Conservation (phyloP, 2,797 vertebrate species). For the Onychomys arenicola region DNA sequence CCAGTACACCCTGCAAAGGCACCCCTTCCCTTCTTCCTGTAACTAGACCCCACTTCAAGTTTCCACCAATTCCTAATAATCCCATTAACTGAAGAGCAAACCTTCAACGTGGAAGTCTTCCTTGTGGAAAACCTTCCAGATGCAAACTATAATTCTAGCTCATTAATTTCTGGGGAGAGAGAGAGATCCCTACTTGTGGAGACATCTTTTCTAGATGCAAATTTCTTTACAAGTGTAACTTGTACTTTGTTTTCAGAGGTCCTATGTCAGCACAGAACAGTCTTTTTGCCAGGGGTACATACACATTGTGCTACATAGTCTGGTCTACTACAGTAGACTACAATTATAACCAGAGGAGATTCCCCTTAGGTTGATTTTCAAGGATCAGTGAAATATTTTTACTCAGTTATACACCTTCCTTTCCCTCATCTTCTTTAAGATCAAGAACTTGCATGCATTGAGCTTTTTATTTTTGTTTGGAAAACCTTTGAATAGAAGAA, state of each 20-base stretch:
- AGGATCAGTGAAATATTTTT: slow-evolving; percentile 33
- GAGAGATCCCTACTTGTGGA: neutral
- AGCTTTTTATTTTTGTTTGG: neutral
- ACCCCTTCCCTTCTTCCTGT: neutral
- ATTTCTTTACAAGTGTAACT: neutral
- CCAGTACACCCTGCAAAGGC: neutral
- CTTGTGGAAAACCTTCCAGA: neutral
- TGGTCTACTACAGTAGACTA: neutral
- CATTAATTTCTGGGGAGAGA: neutral
- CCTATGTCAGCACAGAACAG: neutral
- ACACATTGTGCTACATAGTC: neutral
- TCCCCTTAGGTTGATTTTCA: slow-evolving; percentile 37
- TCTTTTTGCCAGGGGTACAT: neutral
- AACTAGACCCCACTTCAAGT: neutral
- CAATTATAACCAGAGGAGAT: neutral
- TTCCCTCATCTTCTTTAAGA: slow-evolving; percentile 37
- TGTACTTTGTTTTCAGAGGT: neutral
- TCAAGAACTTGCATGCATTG: neutral
- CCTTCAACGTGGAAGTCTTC: neutral
- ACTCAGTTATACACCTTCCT: neutral
- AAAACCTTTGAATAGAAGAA: neutral
- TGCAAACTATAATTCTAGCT: neutral
- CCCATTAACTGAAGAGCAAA: neutral
- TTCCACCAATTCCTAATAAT: neutral
- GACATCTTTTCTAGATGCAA: neutral